Percentiles rank a stretch among this genome's conserved stretches.
Conservation (phyloP, 2,113 vertebrate genomes). For the Hippopotamus amphibius region DNA sequence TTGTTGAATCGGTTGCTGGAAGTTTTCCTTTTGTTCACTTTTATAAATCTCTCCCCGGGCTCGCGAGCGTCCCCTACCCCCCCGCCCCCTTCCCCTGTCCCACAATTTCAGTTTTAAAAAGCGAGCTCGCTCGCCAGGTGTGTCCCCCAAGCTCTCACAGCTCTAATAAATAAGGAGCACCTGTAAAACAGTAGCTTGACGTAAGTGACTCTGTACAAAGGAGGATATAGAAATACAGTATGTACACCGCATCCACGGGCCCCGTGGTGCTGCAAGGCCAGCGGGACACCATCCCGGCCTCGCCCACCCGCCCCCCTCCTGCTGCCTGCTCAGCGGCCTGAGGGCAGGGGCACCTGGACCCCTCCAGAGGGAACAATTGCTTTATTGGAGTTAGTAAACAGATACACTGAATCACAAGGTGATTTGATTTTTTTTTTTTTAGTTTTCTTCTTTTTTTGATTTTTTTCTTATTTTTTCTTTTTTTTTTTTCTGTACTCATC, state of each 20-base stretch:
- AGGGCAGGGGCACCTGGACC: slow-evolving; percentile 86
- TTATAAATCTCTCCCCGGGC: slow-evolving; percentile 86
- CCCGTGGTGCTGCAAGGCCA: slow-evolving; percentile 73
- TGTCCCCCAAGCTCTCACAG: slow-evolving; percentile 89
- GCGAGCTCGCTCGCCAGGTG: slow-evolving; percentile 88
- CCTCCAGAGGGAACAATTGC: slow-evolving; percentile 90
- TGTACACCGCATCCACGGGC: slow-evolving; percentile 88
- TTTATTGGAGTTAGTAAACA: slow-evolving; percentile 93
- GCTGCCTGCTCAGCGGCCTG: slow-evolving; percentile 80
- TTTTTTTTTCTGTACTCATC: slow-evolving; percentile 82
- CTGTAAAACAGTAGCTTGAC: slow-evolving; percentile 92
- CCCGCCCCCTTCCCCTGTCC: slow-evolving; percentile 60
- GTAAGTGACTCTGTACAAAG: slow-evolving; percentile 91
- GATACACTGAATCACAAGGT: slow-evolving; percentile 94
- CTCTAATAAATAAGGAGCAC: slow-evolving; percentile 93
- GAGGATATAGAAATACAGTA: slow-evolving; percentile 92
- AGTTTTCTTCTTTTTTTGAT: slow-evolving; percentile 69
- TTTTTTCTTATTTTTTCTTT: slow-evolving; percentile 58
- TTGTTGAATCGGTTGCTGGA: slow-evolving; percentile 69
- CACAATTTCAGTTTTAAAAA: slow-evolving; percentile 87
- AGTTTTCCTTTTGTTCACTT: slow-evolving; percentile 74
- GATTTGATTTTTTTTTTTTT: slow-evolving; percentile 84
- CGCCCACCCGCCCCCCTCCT: slow-evolving; percentile 4
- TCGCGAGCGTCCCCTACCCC: slow-evolving; percentile 80
- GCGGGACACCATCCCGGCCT: slow-evolving; percentile 67